phyloP scores from a whole-genome alignment of 53 echinoderm and acorn worm genomes.

The Temnopleurus reevesii region DNA sequence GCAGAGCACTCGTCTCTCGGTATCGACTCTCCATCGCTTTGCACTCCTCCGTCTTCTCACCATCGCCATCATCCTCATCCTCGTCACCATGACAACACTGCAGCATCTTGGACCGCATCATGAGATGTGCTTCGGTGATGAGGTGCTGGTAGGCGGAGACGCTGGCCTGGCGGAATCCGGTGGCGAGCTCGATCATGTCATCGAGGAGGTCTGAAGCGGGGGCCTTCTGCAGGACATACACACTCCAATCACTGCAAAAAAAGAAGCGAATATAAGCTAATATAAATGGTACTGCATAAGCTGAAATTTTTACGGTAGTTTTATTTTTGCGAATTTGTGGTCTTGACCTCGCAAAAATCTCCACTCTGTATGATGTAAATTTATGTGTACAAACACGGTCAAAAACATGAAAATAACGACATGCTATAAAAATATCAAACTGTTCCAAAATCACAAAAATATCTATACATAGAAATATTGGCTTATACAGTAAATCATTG shows the following conservation, averaged over 20 bases:
- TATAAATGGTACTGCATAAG: too few species aligned
- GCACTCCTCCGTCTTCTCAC: background rate
- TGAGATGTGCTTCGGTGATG: slow-evolving; percentile 32
- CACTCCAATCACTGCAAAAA: slow-evolving; percentile 51
- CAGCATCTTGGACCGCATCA: slow-evolving; percentile 43
- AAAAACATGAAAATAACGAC: too few species aligned
- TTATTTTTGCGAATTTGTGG: too few species aligned
- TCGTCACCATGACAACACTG: slow-evolving; percentile 43
- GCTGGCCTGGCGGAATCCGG: slow-evolving; percentile 45
- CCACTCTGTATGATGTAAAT: too few species aligned
- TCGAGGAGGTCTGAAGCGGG: slow-evolving; percentile 14
- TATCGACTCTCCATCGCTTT: background rate
- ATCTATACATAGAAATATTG: too few species aligned
- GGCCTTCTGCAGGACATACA: slow-evolving; percentile 50
- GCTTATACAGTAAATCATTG: too few species aligned
- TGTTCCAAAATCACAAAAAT: too few species aligned
- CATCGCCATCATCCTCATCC: background rate
- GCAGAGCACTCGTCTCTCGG: slow-evolving; percentile 39
- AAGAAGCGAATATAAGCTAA: background rate
- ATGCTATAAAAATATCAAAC: too few species aligned
- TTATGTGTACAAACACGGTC: too few species aligned
- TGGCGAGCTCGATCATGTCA: slow-evolving; percentile 57
- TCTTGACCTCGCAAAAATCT: too few species aligned
- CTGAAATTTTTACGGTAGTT: too few species aligned
- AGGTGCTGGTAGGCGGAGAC: slow-evolving; percentile 47